phyloP scores from a whole-genome alignment of 2,113 vertebrate genomes.

The Lontra canadensis region DNA sequence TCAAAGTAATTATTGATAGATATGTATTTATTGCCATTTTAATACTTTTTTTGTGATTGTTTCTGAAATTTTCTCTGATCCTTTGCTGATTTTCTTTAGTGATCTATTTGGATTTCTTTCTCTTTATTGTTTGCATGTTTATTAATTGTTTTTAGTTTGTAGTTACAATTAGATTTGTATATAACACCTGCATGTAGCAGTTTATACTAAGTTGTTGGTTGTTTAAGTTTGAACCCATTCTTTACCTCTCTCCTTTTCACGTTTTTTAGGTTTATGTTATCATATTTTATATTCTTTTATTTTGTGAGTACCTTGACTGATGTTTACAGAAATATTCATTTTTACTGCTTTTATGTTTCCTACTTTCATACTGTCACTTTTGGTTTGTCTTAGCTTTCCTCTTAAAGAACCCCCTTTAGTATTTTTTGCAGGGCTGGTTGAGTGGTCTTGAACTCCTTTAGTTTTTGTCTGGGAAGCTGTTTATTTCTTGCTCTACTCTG shows the following conservation, averaged over 20 bases:
- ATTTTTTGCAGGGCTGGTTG: neutral
- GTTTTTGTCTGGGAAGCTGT: neutral
- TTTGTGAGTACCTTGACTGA: neutral
- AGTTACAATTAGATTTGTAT: neutral
- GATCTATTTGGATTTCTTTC: neutral
- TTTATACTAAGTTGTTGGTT: neutral
- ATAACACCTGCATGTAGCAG: neutral
- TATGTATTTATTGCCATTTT: neutral
- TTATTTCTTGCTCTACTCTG: neutral
- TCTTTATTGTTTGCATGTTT: neutral
- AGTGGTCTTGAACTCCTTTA: neutral
- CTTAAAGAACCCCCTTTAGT: neutral
- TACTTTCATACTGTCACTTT: neutral
- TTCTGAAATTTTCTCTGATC: neutral
- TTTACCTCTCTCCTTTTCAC: neutral
- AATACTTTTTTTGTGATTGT: neutral
- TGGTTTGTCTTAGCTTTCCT: neutral
- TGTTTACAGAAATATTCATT: neutral
- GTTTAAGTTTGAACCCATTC: neutral
- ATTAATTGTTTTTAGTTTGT: neutral
- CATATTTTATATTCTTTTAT: neutral
- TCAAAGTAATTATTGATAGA: neutral
- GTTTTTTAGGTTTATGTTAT: neutral
- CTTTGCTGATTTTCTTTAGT: neutral
- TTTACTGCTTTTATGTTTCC: neutral